Evolutionary conservation across 2,797 vertebrate species (phyloP).

Genomic region (Gymnothorax javanicus): DNA sequence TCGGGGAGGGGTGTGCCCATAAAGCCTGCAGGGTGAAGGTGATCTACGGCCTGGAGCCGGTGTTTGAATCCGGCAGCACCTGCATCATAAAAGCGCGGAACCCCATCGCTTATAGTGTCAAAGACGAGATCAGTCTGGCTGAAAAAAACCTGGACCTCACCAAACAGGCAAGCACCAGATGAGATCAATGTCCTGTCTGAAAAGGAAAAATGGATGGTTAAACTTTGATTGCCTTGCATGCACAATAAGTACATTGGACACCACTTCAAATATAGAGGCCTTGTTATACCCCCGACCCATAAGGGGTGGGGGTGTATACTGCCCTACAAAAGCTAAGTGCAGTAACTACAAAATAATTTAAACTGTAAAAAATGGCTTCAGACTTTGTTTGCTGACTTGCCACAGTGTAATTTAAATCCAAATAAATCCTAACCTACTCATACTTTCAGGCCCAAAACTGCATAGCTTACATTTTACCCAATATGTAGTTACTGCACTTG

Average conservation of each 20-base stretch:
- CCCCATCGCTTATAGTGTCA: conserved; percentile 83
- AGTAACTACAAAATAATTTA: too few relatives aligned
- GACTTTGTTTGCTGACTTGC: too few relatives aligned
- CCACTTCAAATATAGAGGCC: neutral
- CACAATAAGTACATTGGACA: neutral
- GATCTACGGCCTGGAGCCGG: conserved; percentile 90
- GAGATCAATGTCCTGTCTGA: neutral
- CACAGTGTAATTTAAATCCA: too few relatives aligned
- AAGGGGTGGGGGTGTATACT: too few relatives aligned
- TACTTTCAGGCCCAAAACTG: too few relatives aligned
- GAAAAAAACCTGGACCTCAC: conserved; percentile 87
- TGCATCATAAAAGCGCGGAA: conserved; percentile 86
- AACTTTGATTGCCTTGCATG: neutral
- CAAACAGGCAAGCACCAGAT: conserved; percentile 78
- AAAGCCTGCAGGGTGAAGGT: conserved; percentile 89
- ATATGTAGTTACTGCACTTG: too few relatives aligned
- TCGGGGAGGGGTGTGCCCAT: conserved; percentile 69
- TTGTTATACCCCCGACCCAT: neutral
- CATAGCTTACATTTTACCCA: too few relatives aligned
- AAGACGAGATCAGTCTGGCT: conserved; percentile 80
- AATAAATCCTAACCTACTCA: too few relatives aligned
- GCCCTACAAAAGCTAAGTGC: too few relatives aligned
- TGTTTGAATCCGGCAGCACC: conserved; percentile 88
- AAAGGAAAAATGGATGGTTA: neutral
- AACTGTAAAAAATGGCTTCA: too few relatives aligned